Percentiles rank a stretch among this genome's conserved stretches.
Evolutionary conservation across 2,113 vertebrate genomes (phyloP).

Genomic region (Mellivora capensis): DNA sequence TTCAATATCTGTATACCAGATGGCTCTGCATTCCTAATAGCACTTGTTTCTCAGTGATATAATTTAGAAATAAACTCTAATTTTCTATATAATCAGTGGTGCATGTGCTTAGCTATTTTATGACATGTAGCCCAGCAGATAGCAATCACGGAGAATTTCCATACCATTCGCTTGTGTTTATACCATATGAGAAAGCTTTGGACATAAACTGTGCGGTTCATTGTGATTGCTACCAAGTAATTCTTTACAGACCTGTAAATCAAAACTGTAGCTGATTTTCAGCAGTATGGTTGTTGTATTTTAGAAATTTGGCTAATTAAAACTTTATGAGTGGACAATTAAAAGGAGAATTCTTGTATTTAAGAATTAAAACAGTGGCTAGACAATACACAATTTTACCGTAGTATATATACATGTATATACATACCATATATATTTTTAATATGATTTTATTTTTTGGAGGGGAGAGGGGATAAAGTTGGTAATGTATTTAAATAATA

Average conservation of each 20-base stretch:
- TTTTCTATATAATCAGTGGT: background rate
- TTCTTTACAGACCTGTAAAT: slow-evolving; percentile 80
- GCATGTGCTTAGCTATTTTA: background rate
- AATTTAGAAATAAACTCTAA: background rate
- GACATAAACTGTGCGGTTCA: slow-evolving; percentile 64
- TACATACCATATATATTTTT: background rate
- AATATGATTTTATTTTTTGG: background rate
- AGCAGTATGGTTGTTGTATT: slow-evolving; percentile 61
- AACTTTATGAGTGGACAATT: background rate
- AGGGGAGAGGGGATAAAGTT: background rate
- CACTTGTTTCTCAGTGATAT: background rate
- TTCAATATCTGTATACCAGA: background rate
- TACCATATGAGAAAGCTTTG: slow-evolving; percentile 70
- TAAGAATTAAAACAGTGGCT: background rate
- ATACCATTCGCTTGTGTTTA: slow-evolving; percentile 76
- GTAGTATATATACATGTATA: background rate
- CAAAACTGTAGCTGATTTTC: slow-evolving; percentile 76
- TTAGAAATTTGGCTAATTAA: slow-evolving; percentile 66
- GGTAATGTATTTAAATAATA: background rate
- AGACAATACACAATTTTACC: background rate
- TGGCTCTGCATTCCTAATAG: background rate
- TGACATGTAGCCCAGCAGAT: background rate
- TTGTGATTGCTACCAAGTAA: slow-evolving; percentile 80
- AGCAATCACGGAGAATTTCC: slow-evolving; percentile 71
- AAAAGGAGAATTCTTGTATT: background rate